Base-by-base conservation (phyloP, 2,797 vertebrate genomes). In the Semaprochilodus insignis region DNA sequence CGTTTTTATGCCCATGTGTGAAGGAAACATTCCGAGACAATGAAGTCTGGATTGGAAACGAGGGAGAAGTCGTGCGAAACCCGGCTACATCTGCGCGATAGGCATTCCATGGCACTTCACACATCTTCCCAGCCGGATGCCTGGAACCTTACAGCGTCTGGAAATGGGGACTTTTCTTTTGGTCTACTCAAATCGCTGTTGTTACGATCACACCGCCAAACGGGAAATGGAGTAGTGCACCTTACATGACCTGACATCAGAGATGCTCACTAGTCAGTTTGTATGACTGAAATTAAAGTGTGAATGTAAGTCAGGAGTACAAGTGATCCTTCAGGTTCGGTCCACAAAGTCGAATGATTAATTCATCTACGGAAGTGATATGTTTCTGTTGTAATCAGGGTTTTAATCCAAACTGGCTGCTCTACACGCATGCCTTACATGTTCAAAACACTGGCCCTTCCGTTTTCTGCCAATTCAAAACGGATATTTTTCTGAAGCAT, bases 21-120 rank as follows among this genome's bases (percentile, higher is more conserved):
- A 81, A 83, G 74, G 74, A 86, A 85, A 88, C 83, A 86, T 88
- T 88, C 85, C 85, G 79, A 74, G 87, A 86, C 85, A 87, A 85
- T 88, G 87, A 90, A 86, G 80, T 85, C 82, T 81, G 77, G 82
- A 83, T 82, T 85, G 86, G 80, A 85, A 83, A 81, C 34, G 80
- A 63, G 74, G 78, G 54, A 14, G 70, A 75, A 65, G 57, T 79
- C 77, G 80, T 84, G 80, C 74, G 67, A 82, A 83, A 78, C 69
- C 57, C 31, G 36, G 74, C 40, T 66, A 75, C 57, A 80, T 82
- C 78, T 80, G 74, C 55, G 78, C n/a, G 62, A 84, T 81, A 78
- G 69, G 63, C 83, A 88, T 87, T 87, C 81, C 81, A 75, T 23
- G 57, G 7, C 62, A 31, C 69, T 80, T 75, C 36, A 70, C 57